Base-by-base conservation (phyloP, 1,140 invertebrate species). In the Orius laevigatus region DNA sequence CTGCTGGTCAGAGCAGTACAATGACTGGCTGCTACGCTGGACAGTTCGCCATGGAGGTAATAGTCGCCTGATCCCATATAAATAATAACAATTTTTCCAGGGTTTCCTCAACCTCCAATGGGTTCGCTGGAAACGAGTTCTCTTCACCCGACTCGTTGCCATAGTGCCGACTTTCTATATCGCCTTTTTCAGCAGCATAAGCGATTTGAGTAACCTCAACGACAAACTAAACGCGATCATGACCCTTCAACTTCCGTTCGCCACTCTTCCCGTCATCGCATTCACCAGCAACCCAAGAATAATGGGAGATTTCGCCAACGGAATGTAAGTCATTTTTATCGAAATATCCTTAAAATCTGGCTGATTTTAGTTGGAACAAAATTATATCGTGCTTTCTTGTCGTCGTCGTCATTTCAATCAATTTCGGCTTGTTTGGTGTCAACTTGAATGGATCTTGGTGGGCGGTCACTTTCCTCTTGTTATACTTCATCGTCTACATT, bases 141-240 rank as follows among this genome's bases (percentile, higher is more conserved):
- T 93, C 4, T 72, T 89, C 46, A 94, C 89, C 0, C 70, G 90
- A 55, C 73, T 78, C 1, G 84, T 93, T 55, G 90, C 90, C 14
- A 92, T 94, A 56, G 64, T 83, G 9, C 90, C 89, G 2, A 93
- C 89, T n/a, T 79, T 94, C 50, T 69, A 82, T 5, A 69, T 87
- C 1, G 83, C 88, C 2, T 74, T 81, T 53, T 85, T 73, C 53
- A 73, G 73, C 42, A 67, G 81, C 44, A 79, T 93, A 55, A 60
- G 76, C 14, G 72, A 89, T 53, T 63, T 94, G 34, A 85, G 82
- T 15, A 67, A 66, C 12, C 79, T 94, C 78, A 94, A 94, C 60
- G 88, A 93, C 60, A 67, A 85, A n/a, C 66, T 94, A 1, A 94
- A 94, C 65, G 85, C 84, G 1, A 70, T 91, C 3, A 91, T 91